Evolutionary conservation across 2,888 invertebrate genomes (phyloP), one percentile per base, ranked within the genome.

Genomic region (Idaea biselata): DNA sequence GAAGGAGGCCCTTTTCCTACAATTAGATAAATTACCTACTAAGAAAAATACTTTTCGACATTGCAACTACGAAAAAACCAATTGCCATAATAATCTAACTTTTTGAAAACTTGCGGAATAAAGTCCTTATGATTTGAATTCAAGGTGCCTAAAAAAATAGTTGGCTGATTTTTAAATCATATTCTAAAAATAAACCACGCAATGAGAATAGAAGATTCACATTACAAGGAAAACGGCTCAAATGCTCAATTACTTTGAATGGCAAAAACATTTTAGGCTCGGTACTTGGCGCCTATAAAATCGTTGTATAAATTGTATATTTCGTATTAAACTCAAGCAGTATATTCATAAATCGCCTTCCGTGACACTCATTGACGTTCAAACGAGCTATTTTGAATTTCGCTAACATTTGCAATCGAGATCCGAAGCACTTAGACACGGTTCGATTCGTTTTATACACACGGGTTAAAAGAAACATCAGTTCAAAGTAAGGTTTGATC

Each of bases 361-460:
- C 44, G 8, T 44, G 78, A 76, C 81, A 79, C 77, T 83, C 80
- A 83, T 85, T 79, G 88, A 83, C 84, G 82, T 75, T 75, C 82
- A 86, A 88, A 89, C 85, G 78, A 86, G 83, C 88, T 88, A 86
- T 86, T 91, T 91, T 89, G 91, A 89, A 91, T 89, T 89, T 88
- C 83, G 80, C 84, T 81, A 84, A 81, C 86, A 86, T 88, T 89
- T 80, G 84, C 83, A 82, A 86, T 86, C 81, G 86, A 78, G 82
- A 84, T 81, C 82, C 78, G 74, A 79, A 85, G 86, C 90, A 85
- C 91, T 91, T 89, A 86, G 91, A 86, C 77, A 87, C 79, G 89
- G 82, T 83, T 86, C 81, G 83, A 72, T 85, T 74, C 75, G 66
- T 74, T 55, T 31, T 18, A 53, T 61, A 83, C 80, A 80, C 65